Base-by-base conservation (phyloP, 2,113 vertebrate genomes). In the Oryzias javanicus region DNA sequence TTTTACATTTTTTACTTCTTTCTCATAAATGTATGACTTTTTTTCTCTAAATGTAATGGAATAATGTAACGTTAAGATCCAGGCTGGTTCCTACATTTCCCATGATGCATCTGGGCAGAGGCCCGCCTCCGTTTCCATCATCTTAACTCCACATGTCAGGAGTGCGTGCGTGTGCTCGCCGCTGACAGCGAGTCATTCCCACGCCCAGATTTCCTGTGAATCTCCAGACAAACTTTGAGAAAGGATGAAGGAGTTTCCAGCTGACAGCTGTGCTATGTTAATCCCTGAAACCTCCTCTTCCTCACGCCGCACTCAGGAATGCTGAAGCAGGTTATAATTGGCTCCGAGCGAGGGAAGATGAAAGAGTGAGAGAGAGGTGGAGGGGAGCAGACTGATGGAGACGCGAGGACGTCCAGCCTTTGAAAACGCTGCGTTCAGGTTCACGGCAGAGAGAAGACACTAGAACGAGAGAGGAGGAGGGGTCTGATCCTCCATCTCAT, bases 181-280 rank as follows among this genome's bases (percentile, higher is more conserved):
- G 35, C 35, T 35, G 35, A 35, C 35, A 35, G 35, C 35, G 35
- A 35, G 35, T 35, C 35, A 35, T 35, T 35, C 35, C 35, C 35
- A 35, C 10, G 35, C 35, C 35, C 35, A 35, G 3, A n/a, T 42
- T 55, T 20, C 14, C 40, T 60, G 47, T 60, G 46, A n/a, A 19
- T 58, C 70, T 74, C 24, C 29, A 57, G 79, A 74, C 41, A 19
- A 55, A 78, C 53, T 55, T 62, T 64, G 5, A 67, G 49, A 14
- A 45, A 68, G 55, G 67, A 75, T 75, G 68, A 73, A 67, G 74
- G 53, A 42, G 57, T 66, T 78, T 80, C 63, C 54, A 71, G 63
- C 77, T 82, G 80, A 85, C 79, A 76, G 77, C 76, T 76, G 71
- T 68, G 79, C 77, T 74, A 85, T 80, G 83, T 74, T 82, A 85